phyloP scores from a whole-genome alignment of 2,797 vertebrate species.

The Hydrocynus forskahlii region DNA sequence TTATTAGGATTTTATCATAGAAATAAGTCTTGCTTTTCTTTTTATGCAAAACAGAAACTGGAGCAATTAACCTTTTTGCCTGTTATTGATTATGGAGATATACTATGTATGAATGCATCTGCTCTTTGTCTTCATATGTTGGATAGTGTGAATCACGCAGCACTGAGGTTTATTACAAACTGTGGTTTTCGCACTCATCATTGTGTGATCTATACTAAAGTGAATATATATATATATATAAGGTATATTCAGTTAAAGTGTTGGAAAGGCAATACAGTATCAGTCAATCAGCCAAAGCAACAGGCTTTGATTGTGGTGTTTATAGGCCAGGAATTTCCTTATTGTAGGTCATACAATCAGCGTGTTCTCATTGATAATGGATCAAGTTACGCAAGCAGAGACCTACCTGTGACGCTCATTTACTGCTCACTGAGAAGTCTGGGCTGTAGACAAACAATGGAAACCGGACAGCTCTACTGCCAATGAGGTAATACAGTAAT shows the following conservation, averaged over 20 bases:
- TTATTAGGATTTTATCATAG: no score
- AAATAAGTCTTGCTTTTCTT: no score
- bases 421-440: slow-evolving; percentile 55
- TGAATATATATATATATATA: no score
- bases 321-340: slow-evolving; percentile 34
- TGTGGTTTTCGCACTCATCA: no score
- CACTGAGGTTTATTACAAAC: no score
- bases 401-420: slow-evolving; percentile 64
- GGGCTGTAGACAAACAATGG: slow-evolving; percentile 14
- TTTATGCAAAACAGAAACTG: no score
- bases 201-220: no score
- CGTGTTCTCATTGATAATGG: slow-evolving; percentile 64
- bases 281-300: background rate
- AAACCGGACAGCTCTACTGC: background rate
- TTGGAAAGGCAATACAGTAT: background rate
- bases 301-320: slow-evolving; percentile 14
- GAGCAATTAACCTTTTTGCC: no score
- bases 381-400: slow-evolving; percentile 68
- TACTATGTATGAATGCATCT: no score
- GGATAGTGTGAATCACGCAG: no score
- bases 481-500: background rate
- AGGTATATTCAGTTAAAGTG: background rate
- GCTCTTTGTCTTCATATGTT: no score
- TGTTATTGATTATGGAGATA: no score
- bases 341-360: slow-evolving; percentile 27